Percentiles rank a stretch among this genome's conserved stretches.
These are phyloP conservation scores for Toxostoma redivivum DNA, from an alignment of 2,113 vertebrate species.

Conservation along the genomic window DNA sequence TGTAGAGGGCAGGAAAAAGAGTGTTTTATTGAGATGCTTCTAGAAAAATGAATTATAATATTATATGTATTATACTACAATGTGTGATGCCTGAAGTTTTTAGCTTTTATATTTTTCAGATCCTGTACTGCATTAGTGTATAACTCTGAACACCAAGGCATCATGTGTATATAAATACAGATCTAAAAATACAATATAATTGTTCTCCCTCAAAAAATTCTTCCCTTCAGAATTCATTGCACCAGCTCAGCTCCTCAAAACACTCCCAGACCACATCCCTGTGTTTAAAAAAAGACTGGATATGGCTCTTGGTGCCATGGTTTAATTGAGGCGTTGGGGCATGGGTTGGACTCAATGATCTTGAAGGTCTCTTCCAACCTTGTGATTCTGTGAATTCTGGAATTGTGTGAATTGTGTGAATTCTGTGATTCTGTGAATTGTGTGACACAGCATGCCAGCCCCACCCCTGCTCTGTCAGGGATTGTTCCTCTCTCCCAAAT, in stretches of 20 bases:
- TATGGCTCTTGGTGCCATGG: no score
- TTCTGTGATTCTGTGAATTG: no score
- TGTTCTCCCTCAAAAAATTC: neutral
- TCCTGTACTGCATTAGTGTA: neutral
- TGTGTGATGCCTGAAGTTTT: neutral
- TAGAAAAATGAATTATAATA: neutral
- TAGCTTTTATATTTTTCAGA: neutral
- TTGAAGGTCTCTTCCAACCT: no score
- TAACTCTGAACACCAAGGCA: neutral
- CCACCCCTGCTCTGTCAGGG: neutral
- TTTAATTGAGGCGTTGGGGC: no score
- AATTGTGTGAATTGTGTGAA: no score
- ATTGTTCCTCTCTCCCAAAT: neutral
- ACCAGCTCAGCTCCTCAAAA: neutral
- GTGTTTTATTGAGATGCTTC: neutral
- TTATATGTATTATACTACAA: neutral
- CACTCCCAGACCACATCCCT: neutral
- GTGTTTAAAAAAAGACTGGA: no score
- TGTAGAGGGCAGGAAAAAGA: neutral
- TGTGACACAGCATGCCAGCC: neutral
- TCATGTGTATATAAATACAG: neutral
- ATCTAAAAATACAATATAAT: neutral
- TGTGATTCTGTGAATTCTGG: no score
- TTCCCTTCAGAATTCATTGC: neutral
- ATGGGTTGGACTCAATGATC: no score